Conservation (phyloP, 2,888 invertebrate genomes). For the Tupiocoris notatus region DNA sequence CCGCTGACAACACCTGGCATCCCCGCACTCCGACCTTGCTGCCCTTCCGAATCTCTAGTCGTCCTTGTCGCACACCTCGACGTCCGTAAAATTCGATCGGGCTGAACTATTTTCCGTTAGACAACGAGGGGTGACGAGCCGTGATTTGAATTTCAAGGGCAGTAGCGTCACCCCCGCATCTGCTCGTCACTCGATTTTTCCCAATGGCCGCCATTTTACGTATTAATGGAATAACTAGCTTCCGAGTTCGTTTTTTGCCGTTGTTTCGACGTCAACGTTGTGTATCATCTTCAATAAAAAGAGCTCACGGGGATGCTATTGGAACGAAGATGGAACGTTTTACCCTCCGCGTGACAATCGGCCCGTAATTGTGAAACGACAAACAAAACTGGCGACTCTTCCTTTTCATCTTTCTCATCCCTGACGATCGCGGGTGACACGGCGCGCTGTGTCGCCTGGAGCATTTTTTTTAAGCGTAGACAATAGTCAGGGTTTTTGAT, state of each 20-base stretch:
- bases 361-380: conserved; percentile 12
- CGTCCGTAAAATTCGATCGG: too few relatives aligned
- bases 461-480: conserved; percentile 1
- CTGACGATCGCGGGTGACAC: background rate
- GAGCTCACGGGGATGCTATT: background rate
- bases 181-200: background rate
- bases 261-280: background rate
- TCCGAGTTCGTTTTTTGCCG: background rate
- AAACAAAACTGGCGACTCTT: conserved; percentile 16
- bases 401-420: background rate
- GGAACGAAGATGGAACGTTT: background rate
- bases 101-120: background rate
- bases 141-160: conserved; percentile 1
- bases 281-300: conserved; percentile 9
- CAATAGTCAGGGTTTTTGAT: background rate
- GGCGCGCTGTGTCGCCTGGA: background rate
- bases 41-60: background rate
- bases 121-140: too few relatives aligned
- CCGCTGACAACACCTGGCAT: conserved; percentile 12
- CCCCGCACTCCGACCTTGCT: background rate
- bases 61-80: background rate
- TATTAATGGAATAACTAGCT: conserved; percentile 17
- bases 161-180: conserved; percentile 13
- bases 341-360: conserved; percentile 13
- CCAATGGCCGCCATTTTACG: conserved; percentile 20